Evolutionary conservation across 2,113 vertebrate species (phyloP).

Genomic region (Strix aluco): DNA sequence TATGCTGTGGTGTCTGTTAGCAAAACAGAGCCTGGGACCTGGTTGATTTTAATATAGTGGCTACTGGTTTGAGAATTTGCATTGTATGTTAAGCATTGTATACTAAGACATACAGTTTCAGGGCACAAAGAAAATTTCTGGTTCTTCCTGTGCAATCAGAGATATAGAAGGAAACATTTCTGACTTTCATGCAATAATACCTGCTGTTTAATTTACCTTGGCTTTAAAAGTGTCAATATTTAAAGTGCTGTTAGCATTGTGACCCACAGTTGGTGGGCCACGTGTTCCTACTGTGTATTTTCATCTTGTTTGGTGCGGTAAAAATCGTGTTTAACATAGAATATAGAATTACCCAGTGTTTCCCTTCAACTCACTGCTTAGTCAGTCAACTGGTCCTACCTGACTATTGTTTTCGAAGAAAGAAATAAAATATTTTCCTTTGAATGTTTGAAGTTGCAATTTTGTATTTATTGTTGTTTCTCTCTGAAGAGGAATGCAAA

Average conservation of each 20-base stretch:
- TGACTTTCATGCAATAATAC: not conserved
- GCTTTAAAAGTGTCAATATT: not conserved
- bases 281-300: not conserved
- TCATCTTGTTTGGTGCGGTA: not conserved
- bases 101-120: not conserved
- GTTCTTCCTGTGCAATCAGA: not conserved
- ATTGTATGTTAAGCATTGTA: not conserved
- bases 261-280: not conserved
- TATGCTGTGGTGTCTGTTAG: not conserved
- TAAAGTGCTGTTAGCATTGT: not conserved
- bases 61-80: not conserved
- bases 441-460: not conserved
- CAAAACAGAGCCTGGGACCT: not conserved
- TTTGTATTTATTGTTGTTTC: not conserved
- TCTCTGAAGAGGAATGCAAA: not conserved
- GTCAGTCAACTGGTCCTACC: not conserved
- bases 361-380: not conserved
- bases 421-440: not conserved
- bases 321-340: not conserved
- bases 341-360: not conserved
- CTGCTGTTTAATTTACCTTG: slow-evolving; percentile 13
- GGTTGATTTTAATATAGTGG: fast-evolving
- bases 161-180: not conserved
- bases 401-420: not conserved
- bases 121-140: not conserved